Conservation (phyloP, 64 coral and sea anemone genomes). For the Montipora foliosa region DNA sequence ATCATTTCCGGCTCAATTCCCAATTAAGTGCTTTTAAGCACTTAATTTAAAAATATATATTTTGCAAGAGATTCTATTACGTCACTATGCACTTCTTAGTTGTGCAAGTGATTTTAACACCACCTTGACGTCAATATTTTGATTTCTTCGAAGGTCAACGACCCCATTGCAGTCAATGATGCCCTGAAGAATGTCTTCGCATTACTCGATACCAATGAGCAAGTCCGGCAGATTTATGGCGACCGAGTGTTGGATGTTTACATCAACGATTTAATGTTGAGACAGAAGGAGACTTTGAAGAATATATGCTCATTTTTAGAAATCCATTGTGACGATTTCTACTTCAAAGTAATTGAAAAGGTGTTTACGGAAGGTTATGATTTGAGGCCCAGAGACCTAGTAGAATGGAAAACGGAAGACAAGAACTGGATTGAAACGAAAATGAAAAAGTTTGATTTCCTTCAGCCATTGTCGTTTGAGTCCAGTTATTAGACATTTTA, state of each 20-base stretch:
- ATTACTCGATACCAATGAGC: background rate
- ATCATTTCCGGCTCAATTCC: no score
- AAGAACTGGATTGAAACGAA: background rate
- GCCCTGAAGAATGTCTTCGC: background rate
- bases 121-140: background rate
- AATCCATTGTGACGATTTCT: background rate
- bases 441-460: conserved; percentile 18
- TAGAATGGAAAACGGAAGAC: background rate
- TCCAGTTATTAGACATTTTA: background rate
- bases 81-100: no score
- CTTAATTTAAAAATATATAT: no score
- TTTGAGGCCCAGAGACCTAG: background rate
- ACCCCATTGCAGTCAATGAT: background rate
- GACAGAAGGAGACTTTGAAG: conserved; percentile 1
- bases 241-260: conserved; percentile 2
- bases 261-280: background rate
- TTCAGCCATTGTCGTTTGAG: background rate
- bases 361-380: background rate
- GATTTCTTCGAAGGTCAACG: conserved; percentile 3
- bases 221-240: conserved; percentile 6
- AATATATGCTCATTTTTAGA: conserved; percentile 12
- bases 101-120: background rate
- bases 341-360: background rate
- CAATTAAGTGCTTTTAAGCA: no score
- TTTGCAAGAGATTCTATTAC: no score